These are phyloP conservation scores for Blomia tropicalis DNA, from an alignment of 2,888 invertebrate genomes.

Conservation along the genomic window DNA sequence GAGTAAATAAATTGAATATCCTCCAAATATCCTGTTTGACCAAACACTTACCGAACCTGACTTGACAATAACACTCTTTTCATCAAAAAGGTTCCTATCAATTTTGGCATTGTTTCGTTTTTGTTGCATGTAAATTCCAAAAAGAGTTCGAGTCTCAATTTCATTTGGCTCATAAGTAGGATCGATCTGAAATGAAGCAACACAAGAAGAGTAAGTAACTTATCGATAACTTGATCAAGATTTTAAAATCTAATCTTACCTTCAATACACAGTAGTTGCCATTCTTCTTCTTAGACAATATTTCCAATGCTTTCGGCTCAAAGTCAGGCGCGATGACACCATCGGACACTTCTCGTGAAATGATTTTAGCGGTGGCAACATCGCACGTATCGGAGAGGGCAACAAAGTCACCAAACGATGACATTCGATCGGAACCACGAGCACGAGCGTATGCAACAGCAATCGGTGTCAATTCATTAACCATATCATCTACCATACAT, in stretches of 20 bases:
- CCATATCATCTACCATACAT: slow-evolving; percentile 80
- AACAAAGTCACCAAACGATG: slow-evolving; percentile 94
- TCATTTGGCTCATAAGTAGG: slow-evolving; percentile 60
- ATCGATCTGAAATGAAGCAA: slow-evolving; percentile 58
- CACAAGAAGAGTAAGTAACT: slow-evolving; percentile 12
- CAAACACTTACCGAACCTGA: slow-evolving; percentile 42
- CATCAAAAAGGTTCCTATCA: slow-evolving; percentile 51
- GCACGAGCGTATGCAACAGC: slow-evolving; percentile 87
- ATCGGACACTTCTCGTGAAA: slow-evolving; percentile 69
- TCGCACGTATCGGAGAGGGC: slow-evolving; percentile 85
- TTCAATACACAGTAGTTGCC: slow-evolving; percentile 77
- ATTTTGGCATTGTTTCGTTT: slow-evolving; percentile 74
- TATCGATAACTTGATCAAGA: slow-evolving; percentile 12
- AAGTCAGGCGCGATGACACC: slow-evolving; percentile 95
- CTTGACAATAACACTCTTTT: slow-evolving; percentile 54
- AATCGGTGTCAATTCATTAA: slow-evolving; percentile 54
- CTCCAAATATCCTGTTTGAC: not conserved
- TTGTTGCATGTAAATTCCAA: slow-evolving; percentile 69
- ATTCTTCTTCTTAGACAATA: slow-evolving; percentile 83
- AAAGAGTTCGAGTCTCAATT: slow-evolving; percentile 65
- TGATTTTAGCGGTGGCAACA: slow-evolving; percentile 69
- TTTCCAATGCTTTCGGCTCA: slow-evolving; percentile 57
- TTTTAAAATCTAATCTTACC: slow-evolving; percentile 34
- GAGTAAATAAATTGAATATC: not conserved
- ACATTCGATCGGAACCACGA: slow-evolving; percentile 94